phyloP scores from a whole-genome alignment of 2,888 invertebrate species.

The Ectemnius continuus region DNA sequence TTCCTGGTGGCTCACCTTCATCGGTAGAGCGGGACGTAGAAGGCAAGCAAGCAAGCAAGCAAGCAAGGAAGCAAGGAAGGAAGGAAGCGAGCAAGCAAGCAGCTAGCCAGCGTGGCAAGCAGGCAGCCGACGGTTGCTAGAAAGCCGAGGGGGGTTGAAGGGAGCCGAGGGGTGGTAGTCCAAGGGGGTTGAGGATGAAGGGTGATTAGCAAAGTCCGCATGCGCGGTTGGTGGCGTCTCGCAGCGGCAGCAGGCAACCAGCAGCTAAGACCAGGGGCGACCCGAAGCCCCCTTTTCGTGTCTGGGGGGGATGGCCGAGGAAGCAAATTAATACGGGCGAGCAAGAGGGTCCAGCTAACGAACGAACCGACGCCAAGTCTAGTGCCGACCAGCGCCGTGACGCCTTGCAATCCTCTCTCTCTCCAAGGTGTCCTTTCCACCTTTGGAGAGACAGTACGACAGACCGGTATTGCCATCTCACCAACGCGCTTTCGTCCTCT shows the following conservation, averaged over 20 bases:
- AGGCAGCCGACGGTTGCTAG: background rate
- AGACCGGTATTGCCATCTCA: too few relatives aligned
- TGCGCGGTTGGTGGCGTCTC: conserved; percentile 66
- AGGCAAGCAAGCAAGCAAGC: conserved; percentile 32
- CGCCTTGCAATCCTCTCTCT: conserved; percentile 61
- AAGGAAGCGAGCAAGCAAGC: conserved; percentile 28
- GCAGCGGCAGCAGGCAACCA: conserved; percentile 48
- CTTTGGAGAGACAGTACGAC: background rate
- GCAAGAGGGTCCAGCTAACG: conserved; percentile 75
- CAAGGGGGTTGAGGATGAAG: conserved; percentile 65
- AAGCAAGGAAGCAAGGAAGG: background rate
- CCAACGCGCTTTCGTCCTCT: too few relatives aligned
- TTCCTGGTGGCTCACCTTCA: conserved; percentile 59
- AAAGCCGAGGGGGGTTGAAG: conserved; percentile 12
- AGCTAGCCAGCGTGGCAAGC: conserved; percentile 18
- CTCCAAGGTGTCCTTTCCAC: conserved; percentile 37
- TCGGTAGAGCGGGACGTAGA: conserved; percentile 40
- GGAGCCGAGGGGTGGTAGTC: conserved; percentile 38
- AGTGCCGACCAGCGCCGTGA: conserved; percentile 73
- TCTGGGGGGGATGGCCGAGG: conserved; percentile 49
- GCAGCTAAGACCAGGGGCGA: conserved; percentile 70
- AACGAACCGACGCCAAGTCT: conserved; percentile 76
- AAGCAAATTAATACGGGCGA: conserved; percentile 77
- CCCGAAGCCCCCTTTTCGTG: conserved; percentile 64
- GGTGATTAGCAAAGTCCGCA: conserved; percentile 72